phyloP scores from a whole-genome alignment of 2,797 vertebrate species.

The Potorous gilbertii region DNA sequence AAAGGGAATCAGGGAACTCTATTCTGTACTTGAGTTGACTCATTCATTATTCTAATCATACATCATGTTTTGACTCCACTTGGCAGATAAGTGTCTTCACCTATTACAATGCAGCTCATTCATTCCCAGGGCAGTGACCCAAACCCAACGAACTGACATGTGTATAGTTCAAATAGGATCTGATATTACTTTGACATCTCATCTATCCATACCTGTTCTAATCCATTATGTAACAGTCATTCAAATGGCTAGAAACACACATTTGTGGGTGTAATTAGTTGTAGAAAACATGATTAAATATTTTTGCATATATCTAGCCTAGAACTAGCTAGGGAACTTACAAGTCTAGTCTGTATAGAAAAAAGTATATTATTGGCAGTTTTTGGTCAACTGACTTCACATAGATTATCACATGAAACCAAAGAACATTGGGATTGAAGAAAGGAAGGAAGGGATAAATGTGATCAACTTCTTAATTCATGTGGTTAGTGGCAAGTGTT shows the following conservation, averaged over 20 bases:
- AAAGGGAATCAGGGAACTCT: neutral
- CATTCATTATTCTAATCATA: neutral
- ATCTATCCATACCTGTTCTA: neutral
- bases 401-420: neutral
- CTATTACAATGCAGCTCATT: neutral
- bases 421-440: neutral
- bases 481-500: neutral
- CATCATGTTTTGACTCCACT: neutral
- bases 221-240: conserved; percentile 7
- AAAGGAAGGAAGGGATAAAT: neutral
- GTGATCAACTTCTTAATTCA: neutral
- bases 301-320: conserved; percentile 25
- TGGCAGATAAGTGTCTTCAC: neutral
- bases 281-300: conserved; percentile 3
- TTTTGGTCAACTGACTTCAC: neutral
- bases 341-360: conserved; percentile 6
- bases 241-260: conserved; percentile 11
- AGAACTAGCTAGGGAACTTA: neutral
- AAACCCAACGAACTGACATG: neutral
- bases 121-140: neutral
- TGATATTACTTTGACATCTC: neutral
- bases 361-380: neutral
- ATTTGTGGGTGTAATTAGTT: conserved; percentile 3
- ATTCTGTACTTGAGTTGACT: neutral
- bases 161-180: neutral